A percentile compares a stretch with the other conserved stretches of the same genome.
These are phyloP conservation scores for Eurytoma californica DNA, from an alignment of 2,888 invertebrate species.

Conservation along the genomic window DNA sequence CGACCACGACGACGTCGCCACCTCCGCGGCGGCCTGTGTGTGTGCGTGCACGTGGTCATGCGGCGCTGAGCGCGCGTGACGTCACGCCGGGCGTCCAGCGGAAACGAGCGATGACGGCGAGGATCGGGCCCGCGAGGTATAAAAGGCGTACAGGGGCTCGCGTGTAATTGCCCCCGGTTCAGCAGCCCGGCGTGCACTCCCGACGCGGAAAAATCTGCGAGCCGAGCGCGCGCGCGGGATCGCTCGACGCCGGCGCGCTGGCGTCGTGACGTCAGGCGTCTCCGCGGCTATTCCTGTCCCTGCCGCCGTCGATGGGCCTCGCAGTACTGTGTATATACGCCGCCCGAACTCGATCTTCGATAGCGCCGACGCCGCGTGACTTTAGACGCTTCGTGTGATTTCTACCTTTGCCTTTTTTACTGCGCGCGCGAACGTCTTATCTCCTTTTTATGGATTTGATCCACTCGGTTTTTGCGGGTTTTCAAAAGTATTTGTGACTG, in stretches of 20 bases:
- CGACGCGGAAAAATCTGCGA: neutral
- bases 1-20: neutral
- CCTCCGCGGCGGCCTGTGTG: neutral
- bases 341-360: constrained; percentile 28
- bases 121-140: too few relatives aligned
- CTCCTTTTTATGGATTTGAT: neutral
- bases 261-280: constrained; percentile 63
- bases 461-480: too few relatives aligned
- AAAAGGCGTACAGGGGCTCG: too few relatives aligned
- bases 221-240: neutral
- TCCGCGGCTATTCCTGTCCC: constrained; percentile 63
- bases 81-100: constrained; percentile 9
- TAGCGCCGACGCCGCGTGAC: constrained; percentile 12
- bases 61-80: constrained; percentile 16
- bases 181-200: neutral
- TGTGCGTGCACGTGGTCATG: constrained; percentile 4
- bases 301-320: constrained; percentile 36
- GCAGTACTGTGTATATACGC: neutral
- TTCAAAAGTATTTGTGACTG: too few relatives aligned
- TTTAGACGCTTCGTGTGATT: neutral
- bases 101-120: constrained; percentile 15
- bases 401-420: neutral
- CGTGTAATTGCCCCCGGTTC: constrained; percentile 1
- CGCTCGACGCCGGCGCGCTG: constrained; percentile 12
- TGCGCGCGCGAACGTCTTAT: neutral